Percentiles rank a stretch among this genome's conserved stretches.
Conservation (phyloP, 2,797 vertebrate species). For the Urophycis tenuis region DNA sequence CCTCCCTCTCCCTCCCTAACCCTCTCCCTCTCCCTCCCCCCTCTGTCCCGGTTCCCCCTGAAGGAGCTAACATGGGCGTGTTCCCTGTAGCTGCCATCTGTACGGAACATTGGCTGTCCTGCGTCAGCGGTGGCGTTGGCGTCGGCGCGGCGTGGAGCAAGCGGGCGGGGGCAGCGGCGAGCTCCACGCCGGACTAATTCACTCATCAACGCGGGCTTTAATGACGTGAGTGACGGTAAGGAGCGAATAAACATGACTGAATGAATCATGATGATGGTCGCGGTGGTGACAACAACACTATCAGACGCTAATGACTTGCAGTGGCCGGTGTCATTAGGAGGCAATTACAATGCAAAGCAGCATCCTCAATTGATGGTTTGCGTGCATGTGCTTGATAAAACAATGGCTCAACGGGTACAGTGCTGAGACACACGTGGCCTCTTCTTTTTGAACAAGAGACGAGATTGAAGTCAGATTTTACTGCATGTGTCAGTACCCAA, state of each 20-base stretch:
- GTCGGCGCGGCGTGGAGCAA: conserved; percentile 19
- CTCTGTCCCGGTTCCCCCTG: not conserved
- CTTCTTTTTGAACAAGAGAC: not conserved
- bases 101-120: conserved; percentile 27
- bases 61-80: conserved; percentile 35
- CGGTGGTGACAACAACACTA: not conserved
- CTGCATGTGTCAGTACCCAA: not conserved
- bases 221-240: conserved; percentile 4
- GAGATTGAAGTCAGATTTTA: not conserved
- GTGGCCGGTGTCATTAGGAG: not conserved
- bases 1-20: not conserved
- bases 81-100: conserved; percentile 21
- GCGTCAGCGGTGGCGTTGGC: conserved; percentile 42
- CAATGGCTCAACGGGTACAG: not conserved
- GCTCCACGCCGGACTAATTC: conserved; percentile 17
- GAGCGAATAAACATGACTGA: not conserved
- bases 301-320: not conserved
- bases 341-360: not conserved
- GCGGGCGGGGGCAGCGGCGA: conserved; percentile 37
- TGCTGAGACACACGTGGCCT: not conserved
- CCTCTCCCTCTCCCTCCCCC: not conserved
- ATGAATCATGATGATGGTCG: not conserved
- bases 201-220: conserved; percentile 22
- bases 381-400: not conserved
- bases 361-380: not conserved